A percentile compares a stretch with the other conserved stretches of the same genome.
phyloP scores from a whole-genome alignment of 2,888 invertebrate genomes.

The Ypsolopha scabrella region DNA sequence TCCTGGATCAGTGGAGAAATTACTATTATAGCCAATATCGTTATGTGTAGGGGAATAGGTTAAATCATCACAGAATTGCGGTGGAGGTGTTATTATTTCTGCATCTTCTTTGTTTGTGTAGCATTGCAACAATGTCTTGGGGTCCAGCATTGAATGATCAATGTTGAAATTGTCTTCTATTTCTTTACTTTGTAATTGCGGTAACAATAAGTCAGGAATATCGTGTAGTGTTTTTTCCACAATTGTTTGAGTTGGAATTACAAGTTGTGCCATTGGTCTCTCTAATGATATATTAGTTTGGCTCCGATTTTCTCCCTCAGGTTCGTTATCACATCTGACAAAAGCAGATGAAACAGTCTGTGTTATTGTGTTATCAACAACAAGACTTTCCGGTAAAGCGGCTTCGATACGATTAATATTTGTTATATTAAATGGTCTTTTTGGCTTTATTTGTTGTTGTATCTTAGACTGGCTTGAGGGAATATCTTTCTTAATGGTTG shows the following conservation, averaged over 20 bases:
- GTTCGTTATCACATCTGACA: too few relatives aligned
- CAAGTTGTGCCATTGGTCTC: too few relatives aligned
- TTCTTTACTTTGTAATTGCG: too few relatives aligned
- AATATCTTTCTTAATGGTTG: not conserved
- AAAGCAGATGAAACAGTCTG: too few relatives aligned
- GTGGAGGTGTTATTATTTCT: constrained; percentile 40
- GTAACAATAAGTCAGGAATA: too few relatives aligned
- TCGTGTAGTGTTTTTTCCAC: too few relatives aligned
- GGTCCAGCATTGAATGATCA: constrained; percentile 33
- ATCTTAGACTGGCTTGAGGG: constrained; percentile 1
- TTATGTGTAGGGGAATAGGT: not conserved
- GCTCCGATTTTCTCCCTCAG: too few relatives aligned
- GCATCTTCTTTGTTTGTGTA: constrained; percentile 17
- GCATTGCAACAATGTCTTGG: constrained; percentile 41
- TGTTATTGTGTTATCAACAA: not conserved
- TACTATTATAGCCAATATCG: not conserved
- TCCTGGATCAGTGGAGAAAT: too few relatives aligned
- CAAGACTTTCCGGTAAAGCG: constrained; percentile 16
- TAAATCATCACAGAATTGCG: constrained; percentile 29
- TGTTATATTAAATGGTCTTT: constrained; percentile 40
- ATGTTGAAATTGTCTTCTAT: not conserved
- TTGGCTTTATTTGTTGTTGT: constrained; percentile 16
- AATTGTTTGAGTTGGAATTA: too few relatives aligned
- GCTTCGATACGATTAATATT: constrained; percentile 32
- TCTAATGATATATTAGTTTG: too few relatives aligned